Evolutionary conservation across 1,140 invertebrate genomes (phyloP), one percentile per base, ranked within the genome.

Genomic region (Drosophila ercepeae): DNA sequence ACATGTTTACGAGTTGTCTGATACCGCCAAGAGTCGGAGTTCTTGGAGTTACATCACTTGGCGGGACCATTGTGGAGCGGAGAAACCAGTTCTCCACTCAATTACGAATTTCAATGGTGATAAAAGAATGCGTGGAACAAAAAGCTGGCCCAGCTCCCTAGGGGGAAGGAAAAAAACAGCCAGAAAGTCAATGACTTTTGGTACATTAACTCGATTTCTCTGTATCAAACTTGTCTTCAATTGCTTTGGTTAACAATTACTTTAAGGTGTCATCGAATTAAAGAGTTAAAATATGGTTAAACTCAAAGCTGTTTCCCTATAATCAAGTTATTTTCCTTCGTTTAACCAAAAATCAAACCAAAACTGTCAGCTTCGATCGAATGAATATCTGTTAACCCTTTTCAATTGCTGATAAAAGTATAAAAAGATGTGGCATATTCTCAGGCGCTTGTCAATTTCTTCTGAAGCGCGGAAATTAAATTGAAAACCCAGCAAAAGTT

Each of bases 361-460:
- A 18, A 36, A 52, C 9, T 51, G 19, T 9, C 14, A 21, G 9
- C 6, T 13, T 19, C n/a, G 7, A 7, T 13, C 14, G 16, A 13
- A 59, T n/a, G 2, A 8, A 42, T 63, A 39, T 21, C 29, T 45
- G 29, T 16, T 18, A 27, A 16, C 9, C 41, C 16, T 25, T 25
- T 29, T 42, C 13, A 19, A 16, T 11, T 29, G 23, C 16, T 50
- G n/a, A 11, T 1, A 16, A 16, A 39, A 39, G 8, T n/a, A 4
- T 13, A 7, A 42, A 52, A 2, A 61, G 27, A 9, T 53, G 32
- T 50, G 52, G 79, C 71, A 83, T 86, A 83, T 51, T 49, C 74
- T 63, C 32, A 54, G 79, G 79, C 79, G 53, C 21, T 6, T 4
- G 3, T 23, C 9, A 41, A 52, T 63, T 32, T 44, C 19, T 13